Evolutionary conservation across 2,888 invertebrate species (phyloP).

Genomic region (Tenthredo scrophulariae): DNA sequence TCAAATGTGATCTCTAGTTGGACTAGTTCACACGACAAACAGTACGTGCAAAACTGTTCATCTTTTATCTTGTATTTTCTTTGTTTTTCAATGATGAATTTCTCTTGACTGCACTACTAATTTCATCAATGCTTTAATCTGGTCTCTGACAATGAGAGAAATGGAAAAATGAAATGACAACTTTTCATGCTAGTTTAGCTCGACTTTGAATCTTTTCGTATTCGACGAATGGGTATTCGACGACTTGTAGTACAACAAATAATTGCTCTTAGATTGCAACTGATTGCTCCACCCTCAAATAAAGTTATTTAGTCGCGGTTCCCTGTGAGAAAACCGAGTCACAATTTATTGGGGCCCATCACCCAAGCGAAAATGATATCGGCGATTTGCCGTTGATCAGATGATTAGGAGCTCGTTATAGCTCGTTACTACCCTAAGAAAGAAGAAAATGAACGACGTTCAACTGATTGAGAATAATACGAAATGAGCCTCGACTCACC

Average conservation of each 20-base stretch:
- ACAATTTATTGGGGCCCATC: no score
- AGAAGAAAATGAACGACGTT: neutral
- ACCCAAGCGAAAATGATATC: neutral
- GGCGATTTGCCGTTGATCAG: neutral
- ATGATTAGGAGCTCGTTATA: neutral
- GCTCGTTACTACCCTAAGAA: neutral
- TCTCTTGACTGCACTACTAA: neutral
- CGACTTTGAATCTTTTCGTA: no score
- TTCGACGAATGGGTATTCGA: no score
- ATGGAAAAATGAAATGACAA: no score
- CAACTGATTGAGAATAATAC: neutral
- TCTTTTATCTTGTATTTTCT: no score
- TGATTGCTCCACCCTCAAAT: no score
- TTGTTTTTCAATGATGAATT: neutral
- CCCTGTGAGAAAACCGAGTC: no score
- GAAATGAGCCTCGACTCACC: slow-evolving; percentile 35
- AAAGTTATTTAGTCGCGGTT: no score
- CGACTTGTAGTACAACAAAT: no score
- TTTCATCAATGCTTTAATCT: neutral
- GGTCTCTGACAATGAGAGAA: no score
- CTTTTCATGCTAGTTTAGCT: no score
- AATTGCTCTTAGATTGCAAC: no score
- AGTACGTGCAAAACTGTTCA: neutral
- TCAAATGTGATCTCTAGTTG: neutral
- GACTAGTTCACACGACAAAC: neutral